These are phyloP conservation scores for Cantharis rufa DNA, from an alignment of 2,888 invertebrate species.

Conservation along the genomic window DNA sequence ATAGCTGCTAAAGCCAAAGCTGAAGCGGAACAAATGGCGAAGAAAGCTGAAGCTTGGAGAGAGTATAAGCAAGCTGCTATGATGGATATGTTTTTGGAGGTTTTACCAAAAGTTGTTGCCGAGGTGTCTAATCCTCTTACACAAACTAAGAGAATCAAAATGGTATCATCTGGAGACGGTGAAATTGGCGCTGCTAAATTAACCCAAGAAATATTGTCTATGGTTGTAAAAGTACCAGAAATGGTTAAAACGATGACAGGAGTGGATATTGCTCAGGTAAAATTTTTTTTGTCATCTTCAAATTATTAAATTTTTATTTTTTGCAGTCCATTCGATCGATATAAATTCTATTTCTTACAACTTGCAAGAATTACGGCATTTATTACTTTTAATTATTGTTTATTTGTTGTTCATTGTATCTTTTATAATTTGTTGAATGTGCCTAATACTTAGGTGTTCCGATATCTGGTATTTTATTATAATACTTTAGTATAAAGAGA, in stretches of 20 bases:
- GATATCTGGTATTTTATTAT: background rate
- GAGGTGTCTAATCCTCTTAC: conserved; percentile 95
- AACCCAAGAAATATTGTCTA: conserved; percentile 90
- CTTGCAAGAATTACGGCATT: background rate
- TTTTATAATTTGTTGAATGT: background rate
- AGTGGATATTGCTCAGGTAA: conserved; percentile 88
- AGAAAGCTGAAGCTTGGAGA: conserved; percentile 96
- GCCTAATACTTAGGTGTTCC: background rate
- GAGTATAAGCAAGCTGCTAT: conserved; percentile 95
- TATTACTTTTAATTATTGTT: background rate
- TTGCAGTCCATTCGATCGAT: background rate
- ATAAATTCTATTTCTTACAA: background rate
- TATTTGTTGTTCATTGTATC: too few relatives aligned
- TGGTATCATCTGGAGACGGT: conserved; percentile 91
- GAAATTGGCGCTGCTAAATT: conserved; percentile 93
- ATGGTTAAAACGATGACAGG: conserved; percentile 92
- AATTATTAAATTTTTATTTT: background rate
- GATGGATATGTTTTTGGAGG: conserved; percentile 95
- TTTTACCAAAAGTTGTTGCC: conserved; percentile 93
- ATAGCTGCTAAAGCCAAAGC: conserved; percentile 94
- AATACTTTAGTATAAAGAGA: too few relatives aligned
- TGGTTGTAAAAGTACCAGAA: conserved; percentile 89
- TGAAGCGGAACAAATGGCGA: conserved; percentile 95
- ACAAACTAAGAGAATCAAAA: conserved; percentile 92
- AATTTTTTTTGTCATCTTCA: background rate